Evolutionary conservation across 2,888 invertebrate genomes (phyloP).

Genomic region (Napeogenes sylphis): DNA sequence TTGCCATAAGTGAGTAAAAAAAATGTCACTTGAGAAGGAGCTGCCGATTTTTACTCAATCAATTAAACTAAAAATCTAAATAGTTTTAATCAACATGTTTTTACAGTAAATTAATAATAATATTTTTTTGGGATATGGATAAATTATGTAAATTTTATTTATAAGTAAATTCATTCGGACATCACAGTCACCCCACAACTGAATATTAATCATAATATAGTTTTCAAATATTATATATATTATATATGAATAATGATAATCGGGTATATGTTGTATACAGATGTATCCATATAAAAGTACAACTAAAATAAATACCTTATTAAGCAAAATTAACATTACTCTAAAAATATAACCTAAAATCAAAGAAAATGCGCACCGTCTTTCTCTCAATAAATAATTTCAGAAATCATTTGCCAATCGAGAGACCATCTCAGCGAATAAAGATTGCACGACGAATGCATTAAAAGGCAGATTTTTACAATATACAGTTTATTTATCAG

Average conservation of each 20-base stretch:
- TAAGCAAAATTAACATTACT: constrained; percentile 69
- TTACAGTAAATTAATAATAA: constrained; percentile 40
- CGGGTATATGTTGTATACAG: constrained; percentile 67
- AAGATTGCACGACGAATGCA: constrained; percentile 59
- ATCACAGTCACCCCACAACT: constrained; percentile 34
- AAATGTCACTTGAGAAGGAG: constrained; percentile 49
- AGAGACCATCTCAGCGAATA: constrained; percentile 47
- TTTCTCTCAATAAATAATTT: constrained; percentile 34
- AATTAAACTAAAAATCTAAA: constrained; percentile 64
- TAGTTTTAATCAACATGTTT: constrained; percentile 58
- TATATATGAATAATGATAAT: constrained; percentile 28
- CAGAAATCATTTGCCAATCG: constrained; percentile 25
- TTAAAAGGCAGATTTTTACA: constrained; percentile 66
- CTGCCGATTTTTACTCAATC: constrained; percentile 63
- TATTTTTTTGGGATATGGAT: constrained; percentile 27
- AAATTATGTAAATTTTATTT: constrained; percentile 35
- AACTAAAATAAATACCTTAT: constrained; percentile 78
- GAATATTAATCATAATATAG: constrained; percentile 21
- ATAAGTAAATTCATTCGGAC: constrained; percentile 48
- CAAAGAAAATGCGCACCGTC: constrained; percentile 67
- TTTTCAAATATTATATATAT: constrained; percentile 34
- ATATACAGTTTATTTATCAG: constrained; percentile 59
- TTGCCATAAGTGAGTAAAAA: constrained; percentile 32
- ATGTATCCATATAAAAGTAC: constrained; percentile 72
- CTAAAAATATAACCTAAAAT: constrained; percentile 54